These are phyloP conservation scores for Oryzias javanicus DNA, from an alignment of 2,113 vertebrate genomes.

Conservation along the genomic window DNA sequence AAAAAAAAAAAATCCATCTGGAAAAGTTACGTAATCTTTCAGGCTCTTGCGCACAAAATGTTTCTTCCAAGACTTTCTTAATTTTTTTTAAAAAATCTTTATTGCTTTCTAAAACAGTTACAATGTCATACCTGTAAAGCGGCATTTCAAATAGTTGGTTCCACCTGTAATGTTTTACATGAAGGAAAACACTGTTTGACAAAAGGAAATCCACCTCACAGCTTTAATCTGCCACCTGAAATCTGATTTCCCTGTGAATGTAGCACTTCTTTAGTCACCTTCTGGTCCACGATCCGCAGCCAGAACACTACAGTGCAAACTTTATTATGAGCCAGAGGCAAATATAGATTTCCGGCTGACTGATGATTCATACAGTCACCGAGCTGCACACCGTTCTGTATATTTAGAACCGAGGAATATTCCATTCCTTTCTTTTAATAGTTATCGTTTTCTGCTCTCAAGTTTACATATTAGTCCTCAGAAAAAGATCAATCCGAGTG, in stretches of 20 bases:
- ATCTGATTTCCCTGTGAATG: neutral
- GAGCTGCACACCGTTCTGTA: constrained; percentile 38
- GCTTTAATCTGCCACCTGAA: constrained; percentile 1
- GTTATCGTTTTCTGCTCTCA: neutral
- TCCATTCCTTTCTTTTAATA: neutral
- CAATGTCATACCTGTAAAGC: too few relatives aligned
- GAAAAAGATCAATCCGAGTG: neutral
- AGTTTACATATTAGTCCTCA: neutral
- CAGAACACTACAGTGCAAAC: constrained; percentile 38
- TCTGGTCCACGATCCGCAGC: constrained; percentile 29
- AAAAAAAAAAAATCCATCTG: constrained; percentile 10
- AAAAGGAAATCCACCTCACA: neutral
- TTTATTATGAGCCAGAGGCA: constrained; percentile 42
- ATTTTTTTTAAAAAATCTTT: neutral
- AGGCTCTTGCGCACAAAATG: constrained; percentile 32
- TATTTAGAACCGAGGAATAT: constrained; percentile 40
- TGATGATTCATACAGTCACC: constrained; percentile 55
- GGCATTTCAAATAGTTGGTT: constrained; percentile 20
- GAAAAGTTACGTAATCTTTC: constrained; percentile 55
- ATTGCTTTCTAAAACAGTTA: too few relatives aligned
- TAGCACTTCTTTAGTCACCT: constrained; percentile 19
- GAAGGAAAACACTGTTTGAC: neutral
- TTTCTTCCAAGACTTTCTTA: constrained; percentile 14
- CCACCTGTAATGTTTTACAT: constrained; percentile 29
- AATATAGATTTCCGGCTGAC: constrained; percentile 40